Evolutionary conservation across 2,888 invertebrate genomes (phyloP), one percentile per base, ranked within the genome.

Genomic region (Conchocele bisecta): DNA sequence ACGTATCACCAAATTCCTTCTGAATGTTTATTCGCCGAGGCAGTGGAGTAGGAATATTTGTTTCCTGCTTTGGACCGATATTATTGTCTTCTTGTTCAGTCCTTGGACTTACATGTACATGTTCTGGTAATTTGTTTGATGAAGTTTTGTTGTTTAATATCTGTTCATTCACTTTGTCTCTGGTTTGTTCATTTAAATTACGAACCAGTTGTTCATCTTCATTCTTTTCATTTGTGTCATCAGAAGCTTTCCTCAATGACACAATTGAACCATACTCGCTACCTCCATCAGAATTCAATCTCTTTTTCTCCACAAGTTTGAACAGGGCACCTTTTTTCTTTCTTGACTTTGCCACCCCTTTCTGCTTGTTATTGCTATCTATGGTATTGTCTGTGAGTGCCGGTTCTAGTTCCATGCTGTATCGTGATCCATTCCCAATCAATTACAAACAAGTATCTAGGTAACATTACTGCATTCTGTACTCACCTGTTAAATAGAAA

Each of bases 261-360:
- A 66, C 66, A 4, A 58, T 60, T 31, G 87, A 87, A 9, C 84
- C 85, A 70, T 72, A 76, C 54, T 86, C 85, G 65, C 85, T 86
- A 28, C 84, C 84, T 51, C 73, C 67, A 33, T 83, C 82, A 11
- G 82, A 80, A 15, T 71, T 67, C 6, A 70, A 68, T 58, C 81
- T 65, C 59, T 84, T 86, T 46, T 76, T 83, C 56, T 84, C 86
- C 13, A 82, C 84, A 22, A 87, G 70, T 66, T 86, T 87, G 20
- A 85, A 79, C n/a, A 83, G 67, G n/a, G 84, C 81, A 71, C 84
- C 82, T 64, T 86, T 87, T 70, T 87, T 87, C 48, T 75, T 75
- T n/a, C n/a, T n/a, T n/a, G n/a, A n/a, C n/a, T n/a, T n/a, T n/a
- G n/a, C n/a, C n/a, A n/a, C n/a, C n/a, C n/a, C n/a, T n/a, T n/a